These are phyloP conservation scores for Acleris laterana DNA, from an alignment of 2,888 invertebrate genomes.

Conservation along the genomic window DNA sequence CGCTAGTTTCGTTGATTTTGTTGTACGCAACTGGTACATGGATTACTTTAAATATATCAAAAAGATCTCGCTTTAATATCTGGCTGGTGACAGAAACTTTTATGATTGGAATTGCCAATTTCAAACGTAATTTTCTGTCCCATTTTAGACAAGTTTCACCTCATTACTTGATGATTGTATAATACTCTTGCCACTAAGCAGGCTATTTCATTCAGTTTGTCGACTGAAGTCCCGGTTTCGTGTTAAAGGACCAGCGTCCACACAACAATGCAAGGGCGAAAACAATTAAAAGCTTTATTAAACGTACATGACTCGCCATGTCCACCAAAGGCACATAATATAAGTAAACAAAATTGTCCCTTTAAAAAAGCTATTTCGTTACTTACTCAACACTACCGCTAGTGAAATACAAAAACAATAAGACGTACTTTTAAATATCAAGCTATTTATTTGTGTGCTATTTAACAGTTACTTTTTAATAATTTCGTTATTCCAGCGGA, in stretches of 20 bases:
- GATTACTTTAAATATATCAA: no score
- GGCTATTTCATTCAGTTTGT: constrained; percentile 1
- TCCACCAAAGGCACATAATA: constrained; percentile 78
- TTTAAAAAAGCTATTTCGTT: constrained; percentile 80
- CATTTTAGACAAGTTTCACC: no score
- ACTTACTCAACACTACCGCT: constrained; percentile 61
- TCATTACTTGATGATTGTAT: no score
- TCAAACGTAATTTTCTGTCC: no score
- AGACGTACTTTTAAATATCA: constrained; percentile 53
- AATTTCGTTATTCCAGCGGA: constrained; percentile 38
- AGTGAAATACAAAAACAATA: constrained; percentile 64
- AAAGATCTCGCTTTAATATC: no score
- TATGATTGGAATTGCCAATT: no score
- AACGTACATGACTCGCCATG: constrained; percentile 62
- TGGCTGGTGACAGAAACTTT: no score
- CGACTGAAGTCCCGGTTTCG: no score
- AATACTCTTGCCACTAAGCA: no score
- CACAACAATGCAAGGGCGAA: constrained; percentile 26
- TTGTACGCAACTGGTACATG: no score
- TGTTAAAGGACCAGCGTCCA: not conserved
- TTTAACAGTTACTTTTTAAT: constrained; percentile 39
- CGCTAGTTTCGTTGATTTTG: no score
- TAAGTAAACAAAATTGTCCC: constrained; percentile 62
- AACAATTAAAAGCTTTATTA: constrained; percentile 47
- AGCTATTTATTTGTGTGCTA: constrained; percentile 67